Conservation (phyloP, 1,140 invertebrate species). For the Aphelenchoides besseyi region DNA sequence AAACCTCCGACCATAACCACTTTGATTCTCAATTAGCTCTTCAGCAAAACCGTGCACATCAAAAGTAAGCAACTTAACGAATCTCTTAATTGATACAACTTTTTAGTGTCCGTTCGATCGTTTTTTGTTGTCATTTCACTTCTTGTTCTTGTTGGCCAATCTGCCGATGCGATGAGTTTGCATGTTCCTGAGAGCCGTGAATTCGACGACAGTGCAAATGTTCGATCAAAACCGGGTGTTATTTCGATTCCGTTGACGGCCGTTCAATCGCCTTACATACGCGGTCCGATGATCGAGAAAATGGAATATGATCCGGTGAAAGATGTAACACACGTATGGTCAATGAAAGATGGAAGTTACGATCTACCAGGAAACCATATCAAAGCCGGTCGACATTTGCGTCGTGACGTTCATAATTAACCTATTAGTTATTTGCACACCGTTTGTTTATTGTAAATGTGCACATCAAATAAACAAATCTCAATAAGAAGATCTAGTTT, state of each 20-base stretch:
- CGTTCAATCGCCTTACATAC: neutral
- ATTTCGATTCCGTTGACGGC: neutral
- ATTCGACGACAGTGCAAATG: neutral
- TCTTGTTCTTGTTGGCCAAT: neutral
- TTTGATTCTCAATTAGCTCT: neutral
- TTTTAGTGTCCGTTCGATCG: neutral
- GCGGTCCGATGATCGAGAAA: neutral
- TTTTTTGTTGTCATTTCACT: neutral
- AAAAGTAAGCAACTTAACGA: neutral
- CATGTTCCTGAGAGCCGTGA: neutral
- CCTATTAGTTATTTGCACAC: neutral
- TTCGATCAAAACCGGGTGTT: neutral
- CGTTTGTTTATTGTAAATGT: neutral
- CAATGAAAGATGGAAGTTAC: neutral
- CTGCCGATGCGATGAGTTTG: neutral
- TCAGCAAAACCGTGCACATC: too few relatives aligned
- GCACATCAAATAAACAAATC: neutral
- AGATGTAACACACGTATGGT: conserved; percentile 7
- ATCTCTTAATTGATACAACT: neutral
- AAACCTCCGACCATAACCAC: too few relatives aligned
- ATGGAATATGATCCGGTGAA: neutral
- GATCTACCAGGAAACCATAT: conserved; percentile 1
- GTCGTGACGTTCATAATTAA: neutral
- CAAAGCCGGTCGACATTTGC: neutral
- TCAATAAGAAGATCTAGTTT: neutral